Evolutionary conservation across 2,888 invertebrate species (phyloP).

Genomic region (Plebejus melissa): DNA sequence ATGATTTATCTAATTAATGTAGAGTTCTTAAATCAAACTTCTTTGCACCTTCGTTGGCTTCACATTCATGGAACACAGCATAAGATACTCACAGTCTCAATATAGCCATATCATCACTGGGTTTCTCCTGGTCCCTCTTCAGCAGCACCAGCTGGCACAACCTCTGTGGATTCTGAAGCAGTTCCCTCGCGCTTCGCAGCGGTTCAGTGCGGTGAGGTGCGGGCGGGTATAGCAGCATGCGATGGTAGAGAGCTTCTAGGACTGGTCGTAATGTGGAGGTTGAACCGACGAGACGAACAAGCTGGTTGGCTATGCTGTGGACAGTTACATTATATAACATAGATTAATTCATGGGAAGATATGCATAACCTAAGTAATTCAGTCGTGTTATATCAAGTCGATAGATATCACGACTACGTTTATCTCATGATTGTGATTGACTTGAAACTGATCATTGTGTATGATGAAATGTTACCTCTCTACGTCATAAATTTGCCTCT

Average conservation of each 20-base stretch:
- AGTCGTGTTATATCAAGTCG: no score
- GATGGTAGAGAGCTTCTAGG: slow-evolving; percentile 94
- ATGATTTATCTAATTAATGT: no score
- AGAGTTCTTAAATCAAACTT: no score
- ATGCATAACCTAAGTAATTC: no score
- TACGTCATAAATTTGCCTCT: no score
- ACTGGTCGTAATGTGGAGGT: slow-evolving; percentile 93
- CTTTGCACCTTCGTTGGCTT: neutral
- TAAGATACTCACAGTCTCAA: slow-evolving; percentile 32
- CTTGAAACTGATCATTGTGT: no score
- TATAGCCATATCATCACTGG: slow-evolving; percentile 38
- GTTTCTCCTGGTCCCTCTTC: slow-evolving; percentile 65
- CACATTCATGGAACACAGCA: no score
- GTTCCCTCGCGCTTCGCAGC: slow-evolving; percentile 88
- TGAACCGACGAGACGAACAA: slow-evolving; percentile 92
- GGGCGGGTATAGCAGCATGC: slow-evolving; percentile 93
- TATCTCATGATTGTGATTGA: no score
- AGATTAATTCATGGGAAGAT: no score
- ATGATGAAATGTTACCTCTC: no score
- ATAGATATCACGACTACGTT: no score
- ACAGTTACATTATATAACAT: neutral
- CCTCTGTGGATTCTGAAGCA: slow-evolving; percentile 87
- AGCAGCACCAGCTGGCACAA: slow-evolving; percentile 86
- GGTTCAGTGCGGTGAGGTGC: slow-evolving; percentile 92
- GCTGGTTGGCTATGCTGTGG: slow-evolving; percentile 90